Evolutionary conservation across 1,140 invertebrate species (phyloP), one percentile per base, ranked within the genome.

Genomic region (Metopolophium dirhodum): DNA sequence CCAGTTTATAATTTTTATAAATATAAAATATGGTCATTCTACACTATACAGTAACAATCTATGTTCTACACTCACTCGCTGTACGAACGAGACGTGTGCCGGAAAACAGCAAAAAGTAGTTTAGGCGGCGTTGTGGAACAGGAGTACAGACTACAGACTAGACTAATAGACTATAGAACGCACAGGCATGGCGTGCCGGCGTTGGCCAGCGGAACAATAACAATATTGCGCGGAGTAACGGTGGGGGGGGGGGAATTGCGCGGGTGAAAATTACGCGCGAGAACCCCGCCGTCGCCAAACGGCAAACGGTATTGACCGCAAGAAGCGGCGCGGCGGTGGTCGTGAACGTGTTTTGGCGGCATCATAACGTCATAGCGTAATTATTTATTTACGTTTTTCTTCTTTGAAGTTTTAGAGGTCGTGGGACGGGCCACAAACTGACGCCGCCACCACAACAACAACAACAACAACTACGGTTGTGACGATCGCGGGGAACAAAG

Each of bases 211-310:
- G 37, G 26, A 26, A 30, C 85, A 47, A 45, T 18, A 86, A 45
- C 41, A 85, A 85, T 8, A 85, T 23, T 11, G 41, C 61, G 61
- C 61, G 14, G 30, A 26, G 61, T 9, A 0, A 4, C 1, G 4
- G 6, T 11, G 47, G 45, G 86, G 35, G 0, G 49, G 3, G 87
- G 57, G 47, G 47, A 91, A 77, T n/a, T 49, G 61, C 89, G 88
- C 88, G 88, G 88, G 88, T 35, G 49, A 89, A 89, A 89, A 89
- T 54, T 54, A 51, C 49, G 49, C 49, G 87, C 49, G 47, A 49
- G 35, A 77, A 91, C 41, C 11, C 4, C 54, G 89, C 37, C 37
- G 30, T 47, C 45, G 35, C 22, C 49, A 20, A 4, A 89, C 8
- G n/a, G 35, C 49, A 20, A 4, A 89, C 8, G n/a, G 35, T 37